Conservation (phyloP, 2,113 vertebrate genomes). For the Apteryx owenii region DNA sequence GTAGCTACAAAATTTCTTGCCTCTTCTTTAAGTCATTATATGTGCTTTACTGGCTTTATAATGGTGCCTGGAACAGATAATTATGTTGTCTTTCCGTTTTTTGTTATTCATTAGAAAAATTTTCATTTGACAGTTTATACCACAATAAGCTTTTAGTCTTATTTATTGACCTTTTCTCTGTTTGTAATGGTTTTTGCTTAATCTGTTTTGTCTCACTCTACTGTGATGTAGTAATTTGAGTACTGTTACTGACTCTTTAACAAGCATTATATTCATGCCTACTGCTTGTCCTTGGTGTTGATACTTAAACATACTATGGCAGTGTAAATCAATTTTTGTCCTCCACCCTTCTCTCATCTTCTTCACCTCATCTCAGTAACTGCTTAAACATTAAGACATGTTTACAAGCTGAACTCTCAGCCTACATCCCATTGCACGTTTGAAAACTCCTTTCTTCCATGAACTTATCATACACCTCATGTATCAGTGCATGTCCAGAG, state of each 20-base stretch:
- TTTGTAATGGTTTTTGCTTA: background rate
- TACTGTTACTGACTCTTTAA: background rate
- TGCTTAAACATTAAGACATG: background rate
- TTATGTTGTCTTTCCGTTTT: background rate
- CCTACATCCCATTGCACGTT: background rate
- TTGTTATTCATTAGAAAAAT: background rate
- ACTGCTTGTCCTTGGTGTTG: background rate
- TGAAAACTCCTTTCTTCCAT: background rate
- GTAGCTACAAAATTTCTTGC: background rate
- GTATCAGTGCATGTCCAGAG: background rate
- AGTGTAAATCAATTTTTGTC: background rate
- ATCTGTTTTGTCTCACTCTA: background rate
- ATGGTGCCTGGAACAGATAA: background rate
- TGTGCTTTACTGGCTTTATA: background rate
- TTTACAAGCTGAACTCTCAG: background rate
- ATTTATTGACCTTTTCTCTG: background rate
- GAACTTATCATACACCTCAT: background rate
- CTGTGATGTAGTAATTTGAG: background rate
- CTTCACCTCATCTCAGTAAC: no score
- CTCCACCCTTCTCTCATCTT: background rate
- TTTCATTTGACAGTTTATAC: background rate
- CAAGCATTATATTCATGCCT: background rate
- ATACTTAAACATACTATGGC: background rate
- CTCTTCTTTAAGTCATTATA: rapidly evolving
- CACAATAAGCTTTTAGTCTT: background rate